Evolutionary conservation across 2,888 invertebrate species (phyloP), one percentile per base, ranked within the genome.

Genomic region (Cremastobaeus sp.): DNA sequence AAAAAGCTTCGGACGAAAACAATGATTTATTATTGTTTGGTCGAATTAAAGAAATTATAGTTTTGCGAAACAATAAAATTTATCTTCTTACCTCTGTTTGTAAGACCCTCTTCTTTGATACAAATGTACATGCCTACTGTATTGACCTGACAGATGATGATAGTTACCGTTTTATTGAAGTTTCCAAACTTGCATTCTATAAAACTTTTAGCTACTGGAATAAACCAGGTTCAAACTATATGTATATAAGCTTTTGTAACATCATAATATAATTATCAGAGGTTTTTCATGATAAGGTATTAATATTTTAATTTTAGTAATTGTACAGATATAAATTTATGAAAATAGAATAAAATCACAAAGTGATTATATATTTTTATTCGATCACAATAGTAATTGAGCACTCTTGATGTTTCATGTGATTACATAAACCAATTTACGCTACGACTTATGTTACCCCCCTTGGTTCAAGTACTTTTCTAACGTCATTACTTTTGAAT

Each of bases 21-120:
- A 32, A 54, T 30, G 21, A 14, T 34, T 21, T 47, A 8, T 47
- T 48, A 37, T 28, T 59, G 21, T 75, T 57, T 37, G 64, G 45
- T 1, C 54, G 39, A 28, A 72, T 71, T 28, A 34, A 41, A 15
- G 65, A 72, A 62, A 69, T 75, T 12, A 39, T 69, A 4, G 15
- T 59, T 3, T 11, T 41, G 1, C 3, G 48, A 9, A 14, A n/a
- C n/a, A n/a, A 60, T 1, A 28, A 45, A 43, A 59, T 21, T 25
- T 76, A 34, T 45, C 28, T 71, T 25, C 4, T 30, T 8, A 57
- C 45, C n/a, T 41, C 28, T 1, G 15, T 71, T 30, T 71, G 35
- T 37, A 21, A 48, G 12, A 64, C 71, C 6, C 2, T 43, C 1
- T 30, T n/a, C 6, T 71, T 71, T 9, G 65, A 71, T 8, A 17